Base-by-base conservation (phyloP, 2,797 vertebrate species). In the Brotula barbata region DNA sequence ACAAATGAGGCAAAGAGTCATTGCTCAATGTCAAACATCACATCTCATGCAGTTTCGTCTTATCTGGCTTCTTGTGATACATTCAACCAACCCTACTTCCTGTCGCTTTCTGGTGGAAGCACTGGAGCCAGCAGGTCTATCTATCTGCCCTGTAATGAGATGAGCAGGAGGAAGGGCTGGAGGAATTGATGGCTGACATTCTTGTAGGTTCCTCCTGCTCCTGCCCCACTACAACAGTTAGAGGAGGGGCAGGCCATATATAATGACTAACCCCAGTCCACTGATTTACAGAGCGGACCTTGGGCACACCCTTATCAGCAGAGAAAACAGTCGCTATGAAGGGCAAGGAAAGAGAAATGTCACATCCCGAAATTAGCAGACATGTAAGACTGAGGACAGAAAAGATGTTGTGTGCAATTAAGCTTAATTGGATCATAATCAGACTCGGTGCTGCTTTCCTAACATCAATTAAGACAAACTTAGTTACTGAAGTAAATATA, bases 151-250 rank as follows among this genome's bases (percentile, higher is more conserved):
- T 84, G 72, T 87, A 89, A 88, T 82, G 83, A 87, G 79, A 89
- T 83, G 81, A 87, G 73, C 68, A 60, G 58, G 60, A 68, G 59
- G 73, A 68, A 75, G 50, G 59, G 69, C 44, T 62, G 48, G 44
- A 55, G 68, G 48, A 58, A 88, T 81, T 86, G 87, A 91, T 88
- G 69, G 78, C 67, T 75, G 71, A 79, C 82, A 84, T 81, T 81
- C 68, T 76, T 80, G 78, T 82, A 48, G 67, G 80, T 86, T 75
- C 66, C 81, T 88, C 85, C 84, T 70, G 78, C 66, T 79, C 76
- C 85, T 74, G 82, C 87, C 87, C 83, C 62, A 71, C 62, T 80
- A 86, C 81, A 85, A 44, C 78, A 82, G 84, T 89, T 88, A 88
- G 60, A 65, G 84, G 83, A 84, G 80, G 75, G 71, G 62, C 82